Conservation (phyloP, 1,140 invertebrate species). For the Meloidogyne chitwoodi region DNA sequence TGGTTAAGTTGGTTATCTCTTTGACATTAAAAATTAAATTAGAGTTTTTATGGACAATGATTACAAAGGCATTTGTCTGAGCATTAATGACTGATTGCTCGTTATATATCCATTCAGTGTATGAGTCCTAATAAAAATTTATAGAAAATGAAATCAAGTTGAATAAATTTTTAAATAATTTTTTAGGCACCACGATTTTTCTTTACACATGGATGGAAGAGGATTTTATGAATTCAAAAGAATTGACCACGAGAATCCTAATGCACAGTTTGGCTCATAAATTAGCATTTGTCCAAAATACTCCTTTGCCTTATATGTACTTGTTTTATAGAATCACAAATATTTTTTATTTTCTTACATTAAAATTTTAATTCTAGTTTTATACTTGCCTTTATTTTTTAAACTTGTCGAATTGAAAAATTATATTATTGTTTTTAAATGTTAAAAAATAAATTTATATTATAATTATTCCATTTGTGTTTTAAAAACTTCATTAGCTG, state of each 20-base stretch:
- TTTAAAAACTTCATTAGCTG: constrained; percentile 46
- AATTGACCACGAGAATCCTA: constrained; percentile 72
- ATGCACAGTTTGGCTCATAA: constrained; percentile 85
- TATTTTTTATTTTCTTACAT: neutral
- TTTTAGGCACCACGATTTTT: constrained; percentile 79
- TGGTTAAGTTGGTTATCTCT: neutral
- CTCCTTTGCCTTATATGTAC: neutral
- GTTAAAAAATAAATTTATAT: neutral
- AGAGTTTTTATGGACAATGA: constrained; percentile 79
- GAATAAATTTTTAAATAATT: neutral
- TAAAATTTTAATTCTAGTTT: neutral
- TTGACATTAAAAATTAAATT: neutral
- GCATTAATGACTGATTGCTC: neutral
- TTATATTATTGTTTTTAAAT: too few relatives aligned
- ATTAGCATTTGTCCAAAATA: neutral
- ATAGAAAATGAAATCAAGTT: too few relatives aligned
- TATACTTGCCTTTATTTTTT: neutral
- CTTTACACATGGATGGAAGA: constrained; percentile 87
- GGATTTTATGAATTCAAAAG: constrained; percentile 78
- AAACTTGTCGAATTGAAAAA: neutral
- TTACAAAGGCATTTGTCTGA: constrained; percentile 68
- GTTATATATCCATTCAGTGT: neutral
- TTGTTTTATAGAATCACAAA: neutral
- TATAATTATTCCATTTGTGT: constrained; percentile 25
- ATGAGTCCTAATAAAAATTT: neutral